Base-by-base conservation (phyloP, 2,888 invertebrate genomes). In the Shargacucullia verbasci region DNA sequence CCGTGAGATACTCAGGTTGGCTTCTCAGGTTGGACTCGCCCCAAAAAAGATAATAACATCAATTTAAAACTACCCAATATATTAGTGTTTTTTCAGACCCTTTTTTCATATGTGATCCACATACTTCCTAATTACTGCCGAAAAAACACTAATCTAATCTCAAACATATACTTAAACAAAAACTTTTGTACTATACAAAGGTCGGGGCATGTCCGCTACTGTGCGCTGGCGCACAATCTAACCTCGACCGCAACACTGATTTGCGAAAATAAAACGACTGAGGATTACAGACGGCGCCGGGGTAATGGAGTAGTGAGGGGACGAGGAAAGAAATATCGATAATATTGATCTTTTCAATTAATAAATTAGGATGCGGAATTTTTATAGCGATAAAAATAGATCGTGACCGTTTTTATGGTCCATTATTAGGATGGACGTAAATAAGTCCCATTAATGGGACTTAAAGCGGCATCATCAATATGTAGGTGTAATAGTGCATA, bases 181-280 rank as follows among this genome's bases (percentile, higher is more conserved):
- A 62, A 55, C 20, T 20, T 52, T 44, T 41, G 52, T 38, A 56
- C 35, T 27, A 56, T 63, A 41, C 49, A 63, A 59, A 73, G 70
- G 63, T 68, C 73, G 59, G 59, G 61, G 45, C 57, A 66, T 60
- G 58, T 57, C 63, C 46, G 79, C 80, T 80, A 79, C 83, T 76
- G 83, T 80, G 73, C 78, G 78, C 72, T 46, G 55, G 68, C 69
- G 59, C 74, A 78, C 83, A 87, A 88, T 88, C 84, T 84, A 83
- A 81, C 74, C 75, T 65, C 73, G 79, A 88, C 91, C 91, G 85
- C 91, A 90, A 85, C 80, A 78, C 85, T 89, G 88, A 90, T 90
- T 92, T 88, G 93, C 90, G 83, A 91, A 91, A 93, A 92, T 90
- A 94, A 94, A 93, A 92, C 89, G 83, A 92, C 77, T 78, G 70